Conservation (phyloP, 2,888 invertebrate species). For the Phoenoteleia sp. region DNA sequence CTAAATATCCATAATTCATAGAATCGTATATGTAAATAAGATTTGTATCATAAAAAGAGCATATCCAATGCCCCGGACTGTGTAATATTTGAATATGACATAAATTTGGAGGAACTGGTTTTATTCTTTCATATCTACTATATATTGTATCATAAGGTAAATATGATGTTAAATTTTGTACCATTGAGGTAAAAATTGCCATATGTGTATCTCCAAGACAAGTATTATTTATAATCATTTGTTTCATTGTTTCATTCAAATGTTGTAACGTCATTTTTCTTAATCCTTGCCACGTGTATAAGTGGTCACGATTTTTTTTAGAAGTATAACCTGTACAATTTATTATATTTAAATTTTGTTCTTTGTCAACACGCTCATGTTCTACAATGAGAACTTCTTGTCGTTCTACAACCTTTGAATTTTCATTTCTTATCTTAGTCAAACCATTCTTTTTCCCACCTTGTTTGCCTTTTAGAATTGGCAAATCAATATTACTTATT, state of each 20-base stretch:
- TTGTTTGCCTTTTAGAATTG: no score
- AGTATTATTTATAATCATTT: neutral
- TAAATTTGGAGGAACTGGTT: neutral
- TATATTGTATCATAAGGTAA: constrained; percentile 28
- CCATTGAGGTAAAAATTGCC: constrained; percentile 15
- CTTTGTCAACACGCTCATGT: no score
- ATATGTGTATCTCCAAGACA: constrained; percentile 4
- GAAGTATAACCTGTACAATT: neutral
- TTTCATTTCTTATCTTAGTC: no score
- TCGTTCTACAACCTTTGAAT: no score
- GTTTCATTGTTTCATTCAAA: neutral
- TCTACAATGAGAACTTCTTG: no score
- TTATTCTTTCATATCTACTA: constrained; percentile 16
- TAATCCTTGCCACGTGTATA: constrained; percentile 20
- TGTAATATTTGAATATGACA: constrained; percentile 31
- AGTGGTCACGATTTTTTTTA: neutral
- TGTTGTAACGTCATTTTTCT: neutral
- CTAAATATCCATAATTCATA: neutral
- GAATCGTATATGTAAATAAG: constrained; percentile 21
- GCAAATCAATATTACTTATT: no score
- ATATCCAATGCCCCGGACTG: constrained; percentile 14
- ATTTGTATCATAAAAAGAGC: neutral
- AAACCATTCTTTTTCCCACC: no score
- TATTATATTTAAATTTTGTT: neutral
- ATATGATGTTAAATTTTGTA: constrained; percentile 20